Evolutionary conservation across 2,797 vertebrate genomes (phyloP).

Genomic region (Danio tinwini): DNA sequence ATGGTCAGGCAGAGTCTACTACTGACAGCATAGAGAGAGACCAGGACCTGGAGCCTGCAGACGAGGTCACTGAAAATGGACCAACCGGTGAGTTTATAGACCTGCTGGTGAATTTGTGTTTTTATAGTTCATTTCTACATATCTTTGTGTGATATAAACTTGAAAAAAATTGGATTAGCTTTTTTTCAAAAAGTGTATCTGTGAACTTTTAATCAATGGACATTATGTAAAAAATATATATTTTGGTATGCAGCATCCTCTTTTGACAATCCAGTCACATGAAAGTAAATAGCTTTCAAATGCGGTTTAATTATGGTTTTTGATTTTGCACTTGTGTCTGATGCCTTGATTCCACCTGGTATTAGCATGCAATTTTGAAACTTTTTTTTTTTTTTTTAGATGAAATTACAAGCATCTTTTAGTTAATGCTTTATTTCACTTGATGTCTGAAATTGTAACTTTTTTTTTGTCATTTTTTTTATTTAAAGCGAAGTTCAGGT

Average conservation of each 20-base stretch:
- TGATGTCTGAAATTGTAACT: no score
- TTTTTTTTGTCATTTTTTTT: no score
- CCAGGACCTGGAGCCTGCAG: conserved; percentile 85
- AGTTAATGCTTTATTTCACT: no score
- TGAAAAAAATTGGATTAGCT: not conserved
- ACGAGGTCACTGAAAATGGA: conserved; percentile 93
- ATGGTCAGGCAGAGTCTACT: conserved; percentile 87
- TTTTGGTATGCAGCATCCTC: not conserved
- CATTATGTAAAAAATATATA: not conserved
- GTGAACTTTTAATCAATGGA: not conserved
- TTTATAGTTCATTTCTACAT: not conserved
- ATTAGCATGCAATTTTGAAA: not conserved
- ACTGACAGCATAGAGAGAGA: conserved; percentile 87
- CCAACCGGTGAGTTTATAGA: conserved; percentile 80
- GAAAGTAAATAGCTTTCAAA: not conserved
- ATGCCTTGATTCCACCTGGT: not conserved
- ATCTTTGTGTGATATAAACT: not conserved
- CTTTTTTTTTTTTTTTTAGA: no score
- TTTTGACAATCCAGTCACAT: not conserved
- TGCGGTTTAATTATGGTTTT: not conserved
- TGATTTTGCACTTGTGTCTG: not conserved
- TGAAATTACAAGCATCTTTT: no score
- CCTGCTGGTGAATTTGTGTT: no score
- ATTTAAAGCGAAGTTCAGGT: no score
- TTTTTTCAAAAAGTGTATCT: not conserved